Evolutionary conservation across 2,888 invertebrate genomes (phyloP), one percentile per base, ranked within the genome.

Genomic region (Drosophila testacea): DNA sequence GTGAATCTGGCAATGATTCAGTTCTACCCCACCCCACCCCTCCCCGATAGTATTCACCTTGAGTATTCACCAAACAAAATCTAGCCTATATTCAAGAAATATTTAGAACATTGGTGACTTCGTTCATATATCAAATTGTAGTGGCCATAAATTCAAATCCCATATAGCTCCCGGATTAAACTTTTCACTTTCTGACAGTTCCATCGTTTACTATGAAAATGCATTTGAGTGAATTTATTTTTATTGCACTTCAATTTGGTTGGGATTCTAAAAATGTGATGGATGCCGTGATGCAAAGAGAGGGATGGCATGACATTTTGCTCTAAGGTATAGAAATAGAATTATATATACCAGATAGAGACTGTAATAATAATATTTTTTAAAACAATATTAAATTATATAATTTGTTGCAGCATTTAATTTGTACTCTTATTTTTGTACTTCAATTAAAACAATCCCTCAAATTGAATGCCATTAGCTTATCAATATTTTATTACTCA

Each of bases 1-100:
- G 39, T 51, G 51, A 51, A 55, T 52, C 38, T 42, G 56, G 44
- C 54, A 71, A 38, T 75, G 74, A 87, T 63, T 87, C 81, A 78
- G 46, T 1, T 16, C 0, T 1, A 16, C 16, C 16, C 16, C 16
- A 16, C 27, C 16, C 5, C 28, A 6, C 4, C 16, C 16, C 16
- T 1, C 27, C 16, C 5, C 28, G 9, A 2, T 34, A 0, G 16
- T 16, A 27, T 27, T 32, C 27, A 11, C 47, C 22, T 13, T 63
- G 27, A 28, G 13, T 44, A 27, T 32, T 34, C 27, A 41, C 9
- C 28, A 27, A 5, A 27, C 5, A 13, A 11, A 13, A 42, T 42
- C 13, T 5, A 42, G 39, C 39, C 13, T 60, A 51, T 44, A 7
- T 6, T 32, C 32, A 6, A 41, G 44, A 42, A 16, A 36, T 42